phyloP scores from a whole-genome alignment of 1,140 invertebrate species.

The Steinernema khuongi region DNA sequence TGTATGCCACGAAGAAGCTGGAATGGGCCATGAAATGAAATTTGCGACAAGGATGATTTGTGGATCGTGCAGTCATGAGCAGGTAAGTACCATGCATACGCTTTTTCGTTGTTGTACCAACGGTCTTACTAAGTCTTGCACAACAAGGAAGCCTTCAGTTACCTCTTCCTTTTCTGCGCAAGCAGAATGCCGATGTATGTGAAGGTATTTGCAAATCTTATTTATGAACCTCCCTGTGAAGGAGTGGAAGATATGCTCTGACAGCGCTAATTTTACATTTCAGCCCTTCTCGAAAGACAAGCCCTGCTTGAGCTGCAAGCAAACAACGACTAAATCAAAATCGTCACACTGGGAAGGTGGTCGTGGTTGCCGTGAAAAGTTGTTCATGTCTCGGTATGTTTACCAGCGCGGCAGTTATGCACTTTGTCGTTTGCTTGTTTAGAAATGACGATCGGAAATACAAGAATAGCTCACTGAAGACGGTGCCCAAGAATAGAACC shows the following conservation, averaged over 20 bases:
- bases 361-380: conserved; percentile 60
- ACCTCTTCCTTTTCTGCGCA: too few relatives aligned
- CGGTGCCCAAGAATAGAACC: neutral
- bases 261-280: conserved; percentile 22
- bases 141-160: too few relatives aligned
- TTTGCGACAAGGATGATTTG: conserved; percentile 61
- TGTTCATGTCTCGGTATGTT: conserved; percentile 59
- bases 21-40: conserved; percentile 60
- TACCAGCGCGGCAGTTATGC: conserved; percentile 7
- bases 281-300: conserved; percentile 55
- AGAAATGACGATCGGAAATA: conserved; percentile 18
- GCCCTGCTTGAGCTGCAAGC: conserved; percentile 56
- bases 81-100: too few relatives aligned
- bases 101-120: too few relatives aligned
- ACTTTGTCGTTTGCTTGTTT: neutral
- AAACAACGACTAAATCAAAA: conserved; percentile 49
- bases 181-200: too few relatives aligned
- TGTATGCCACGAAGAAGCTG: conserved; percentile 60
- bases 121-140: too few relatives aligned
- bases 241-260: too few relatives aligned
- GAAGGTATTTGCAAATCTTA: too few relatives aligned
- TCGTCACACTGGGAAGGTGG: conserved; percentile 61
- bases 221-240: conserved; percentile 15
- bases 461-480: conserved; percentile 15
- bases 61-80: conserved; percentile 62